A percentile compares a stretch with the other conserved stretches of the same genome.
These are phyloP conservation scores for Chironomus tentans DNA, from an alignment of 2,888 invertebrate genomes.

Conservation along the genomic window DNA sequence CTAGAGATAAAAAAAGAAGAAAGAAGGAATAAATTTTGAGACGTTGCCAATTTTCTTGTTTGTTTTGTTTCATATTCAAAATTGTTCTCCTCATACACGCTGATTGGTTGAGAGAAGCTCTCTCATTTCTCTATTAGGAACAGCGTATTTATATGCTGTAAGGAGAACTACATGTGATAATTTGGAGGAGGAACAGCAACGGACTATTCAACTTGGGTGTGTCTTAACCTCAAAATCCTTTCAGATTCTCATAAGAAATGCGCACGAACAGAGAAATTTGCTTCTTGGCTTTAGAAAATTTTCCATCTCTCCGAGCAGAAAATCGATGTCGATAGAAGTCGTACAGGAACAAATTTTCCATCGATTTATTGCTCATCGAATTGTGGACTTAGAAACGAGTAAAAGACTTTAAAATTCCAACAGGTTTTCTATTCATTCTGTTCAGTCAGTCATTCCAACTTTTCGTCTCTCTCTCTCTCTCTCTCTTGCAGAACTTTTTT, in stretches of 20 bases:
- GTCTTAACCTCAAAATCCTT: background rate
- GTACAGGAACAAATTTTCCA: background rate
- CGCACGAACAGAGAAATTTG: background rate
- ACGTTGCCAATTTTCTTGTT: conserved; percentile 1
- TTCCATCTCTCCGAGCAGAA: conserved; percentile 18
- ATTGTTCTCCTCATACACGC: background rate
- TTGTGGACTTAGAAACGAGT: background rate
- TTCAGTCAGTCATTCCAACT: background rate
- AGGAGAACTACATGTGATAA: no score
- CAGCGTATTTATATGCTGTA: no score
- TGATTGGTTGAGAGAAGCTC: background rate
- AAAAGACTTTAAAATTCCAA: conserved; percentile 13
- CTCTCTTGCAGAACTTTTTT: no score
- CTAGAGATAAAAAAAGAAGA: background rate
- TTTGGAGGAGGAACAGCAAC: no score
- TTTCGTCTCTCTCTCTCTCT: background rate
- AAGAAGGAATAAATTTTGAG: background rate
- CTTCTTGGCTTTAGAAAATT: background rate
- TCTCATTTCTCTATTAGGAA: no score
- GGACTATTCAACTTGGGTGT: no score
- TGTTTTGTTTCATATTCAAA: background rate
- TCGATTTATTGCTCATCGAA: background rate
- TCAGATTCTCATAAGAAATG: background rate
- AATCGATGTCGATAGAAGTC: background rate
- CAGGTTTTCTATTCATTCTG: background rate